These are phyloP conservation scores for Machimus atricapillus DNA, from an alignment of 2,888 invertebrate genomes.

Conservation along the genomic window DNA sequence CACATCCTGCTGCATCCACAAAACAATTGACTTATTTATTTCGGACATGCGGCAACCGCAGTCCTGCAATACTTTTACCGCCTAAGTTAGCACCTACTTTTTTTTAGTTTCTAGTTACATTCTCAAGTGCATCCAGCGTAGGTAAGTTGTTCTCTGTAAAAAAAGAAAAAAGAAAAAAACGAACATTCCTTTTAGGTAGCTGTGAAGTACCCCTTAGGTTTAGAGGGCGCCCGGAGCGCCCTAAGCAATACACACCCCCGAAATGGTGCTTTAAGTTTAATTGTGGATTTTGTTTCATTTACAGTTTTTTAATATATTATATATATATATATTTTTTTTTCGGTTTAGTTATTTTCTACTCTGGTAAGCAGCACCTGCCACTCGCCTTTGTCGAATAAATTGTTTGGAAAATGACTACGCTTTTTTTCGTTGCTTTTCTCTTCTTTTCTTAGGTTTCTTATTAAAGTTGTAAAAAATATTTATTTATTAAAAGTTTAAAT, in stretches of 20 bases:
- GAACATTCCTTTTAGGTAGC: conserved; percentile 5
- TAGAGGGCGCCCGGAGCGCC: background rate
- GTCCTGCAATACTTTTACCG: background rate
- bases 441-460: background rate
- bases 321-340: background rate
- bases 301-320: background rate
- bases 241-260: background rate
- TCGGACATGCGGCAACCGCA: background rate
- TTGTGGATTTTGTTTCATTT: conserved; percentile 26
- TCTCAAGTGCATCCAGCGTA: background rate
- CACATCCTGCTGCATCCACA: background rate
- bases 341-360: conserved; percentile 15
- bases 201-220: conserved; percentile 1
- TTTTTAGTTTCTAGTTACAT: background rate
- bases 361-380: background rate
- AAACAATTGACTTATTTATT: background rate
- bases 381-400: conserved; percentile 4
- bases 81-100: background rate
- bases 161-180: no score
- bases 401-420: conserved; percentile 12
- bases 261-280: conserved; percentile 41
- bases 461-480: background rate
- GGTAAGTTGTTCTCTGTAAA: conserved; percentile 2
- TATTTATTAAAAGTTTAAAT: no score
- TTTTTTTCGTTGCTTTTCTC: background rate